Conservation (phyloP, 2,888 invertebrate genomes). For the Adelognathus sp. region DNA sequence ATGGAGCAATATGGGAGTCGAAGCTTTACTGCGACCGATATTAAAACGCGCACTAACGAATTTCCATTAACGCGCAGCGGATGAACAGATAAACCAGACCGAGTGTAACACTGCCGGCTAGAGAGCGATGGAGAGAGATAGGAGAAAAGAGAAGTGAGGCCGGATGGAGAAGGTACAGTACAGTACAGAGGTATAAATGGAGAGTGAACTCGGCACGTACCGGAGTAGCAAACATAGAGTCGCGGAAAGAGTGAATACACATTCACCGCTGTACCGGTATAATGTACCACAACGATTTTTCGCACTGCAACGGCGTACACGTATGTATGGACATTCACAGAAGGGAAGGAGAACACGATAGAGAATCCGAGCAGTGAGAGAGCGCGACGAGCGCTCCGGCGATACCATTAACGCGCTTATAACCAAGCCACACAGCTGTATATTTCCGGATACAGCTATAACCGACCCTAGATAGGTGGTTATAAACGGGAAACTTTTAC, state of each 20-base stretch:
- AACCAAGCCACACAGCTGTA: constrained; percentile 30
- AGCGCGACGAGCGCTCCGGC: neutral
- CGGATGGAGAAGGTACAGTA: neutral
- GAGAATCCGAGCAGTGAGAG: neutral
- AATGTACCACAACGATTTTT: neutral
- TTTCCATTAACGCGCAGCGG: constrained; percentile 64
- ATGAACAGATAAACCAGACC: constrained; percentile 58
- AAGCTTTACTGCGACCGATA: constrained; percentile 69
- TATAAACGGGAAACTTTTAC: constrained; percentile 60
- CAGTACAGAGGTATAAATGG: constrained; percentile 8
- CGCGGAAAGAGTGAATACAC: neutral
- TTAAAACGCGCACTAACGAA: constrained; percentile 69
- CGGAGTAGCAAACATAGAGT: neutral
- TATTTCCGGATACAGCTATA: constrained; percentile 48
- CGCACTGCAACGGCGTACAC: no score
- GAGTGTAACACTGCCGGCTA: neutral
- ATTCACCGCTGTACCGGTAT: neutral
- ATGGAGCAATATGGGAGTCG: constrained; percentile 63
- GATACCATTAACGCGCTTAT: constrained; percentile 35
- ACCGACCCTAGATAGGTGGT: constrained; percentile 53
- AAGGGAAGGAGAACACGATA: constrained; percentile 13
- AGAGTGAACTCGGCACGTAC: neutral
- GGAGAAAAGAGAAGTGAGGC: neutral
- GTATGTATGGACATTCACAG: neutral
- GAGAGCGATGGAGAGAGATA: neutral